phyloP scores from a whole-genome alignment of 1,140 invertebrate genomes.

The Kradibia gibbosae region DNA sequence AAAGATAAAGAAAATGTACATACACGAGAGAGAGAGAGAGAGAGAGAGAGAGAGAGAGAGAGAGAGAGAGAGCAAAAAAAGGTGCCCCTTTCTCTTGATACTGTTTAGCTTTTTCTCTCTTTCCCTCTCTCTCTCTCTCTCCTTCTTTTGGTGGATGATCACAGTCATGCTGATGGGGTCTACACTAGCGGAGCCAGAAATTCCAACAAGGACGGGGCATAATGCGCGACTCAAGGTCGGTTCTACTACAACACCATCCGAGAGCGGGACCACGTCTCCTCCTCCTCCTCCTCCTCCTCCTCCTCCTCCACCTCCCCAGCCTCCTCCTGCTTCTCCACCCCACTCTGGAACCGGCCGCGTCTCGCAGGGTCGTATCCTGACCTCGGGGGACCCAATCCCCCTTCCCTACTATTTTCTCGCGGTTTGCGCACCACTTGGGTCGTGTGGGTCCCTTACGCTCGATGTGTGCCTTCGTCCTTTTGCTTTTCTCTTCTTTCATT shows the following conservation, averaged over 20 bases:
- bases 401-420: not conserved
- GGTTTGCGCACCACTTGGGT: not conserved
- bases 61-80: constrained; percentile 22
- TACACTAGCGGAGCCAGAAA: constrained; percentile 64
- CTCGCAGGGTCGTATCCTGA: constrained; percentile 65
- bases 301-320: too few species aligned
- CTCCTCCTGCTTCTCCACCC: too few species aligned
- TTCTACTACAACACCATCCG: constrained; percentile 69
- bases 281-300: too few species aligned
- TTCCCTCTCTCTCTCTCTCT: constrained; percentile 27
- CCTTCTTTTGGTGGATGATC: constrained; percentile 45
- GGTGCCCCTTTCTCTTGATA: too few species aligned
- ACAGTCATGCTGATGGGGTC: constrained; percentile 66
- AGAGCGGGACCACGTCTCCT: constrained; percentile 56
- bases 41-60: too few species aligned
- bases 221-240: constrained; percentile 73
- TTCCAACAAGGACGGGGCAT: constrained; percentile 71
- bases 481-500: not conserved
- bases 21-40: not conserved
- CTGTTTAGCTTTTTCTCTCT: not conserved
- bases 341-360: too few species aligned
- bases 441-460: not conserved
- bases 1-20: constrained; percentile 43
- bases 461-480: not conserved
- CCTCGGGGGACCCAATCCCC: constrained; percentile 55